Percentiles rank a stretch among this genome's conserved stretches.
Evolutionary conservation across 2,797 vertebrate genomes (phyloP).

Genomic region (Chloroceryle inda): DNA sequence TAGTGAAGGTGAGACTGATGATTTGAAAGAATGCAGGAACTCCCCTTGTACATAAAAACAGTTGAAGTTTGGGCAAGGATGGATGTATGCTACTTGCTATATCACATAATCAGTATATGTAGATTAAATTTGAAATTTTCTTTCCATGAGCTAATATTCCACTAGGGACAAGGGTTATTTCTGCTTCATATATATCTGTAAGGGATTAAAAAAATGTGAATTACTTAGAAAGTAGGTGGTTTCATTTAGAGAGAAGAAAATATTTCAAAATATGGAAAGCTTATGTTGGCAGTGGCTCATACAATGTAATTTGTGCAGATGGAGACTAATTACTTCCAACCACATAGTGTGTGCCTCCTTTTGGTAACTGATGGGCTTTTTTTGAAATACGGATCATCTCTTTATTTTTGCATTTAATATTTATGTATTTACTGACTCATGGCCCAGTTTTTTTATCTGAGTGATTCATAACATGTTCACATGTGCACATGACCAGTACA

Average conservation of each 20-base stretch:
- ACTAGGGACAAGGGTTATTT: constrained; percentile 17
- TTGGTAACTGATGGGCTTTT: constrained; percentile 36
- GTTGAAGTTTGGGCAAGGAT: background rate
- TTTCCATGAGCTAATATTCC: constrained; percentile 65
- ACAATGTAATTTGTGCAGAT: constrained; percentile 53
- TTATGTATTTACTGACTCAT: constrained; percentile 48
- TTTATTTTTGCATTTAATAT: constrained; percentile 58
- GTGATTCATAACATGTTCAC: background rate
- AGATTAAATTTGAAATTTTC: constrained; percentile 20
- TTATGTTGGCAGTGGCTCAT: constrained; percentile 65
- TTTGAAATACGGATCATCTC: constrained; percentile 17
- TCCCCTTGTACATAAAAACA: background rate
- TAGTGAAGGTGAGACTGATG: background rate
- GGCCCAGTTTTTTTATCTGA: constrained; percentile 27
- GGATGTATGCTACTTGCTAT: background rate
- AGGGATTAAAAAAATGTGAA: constrained; percentile 51
- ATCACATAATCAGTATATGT: constrained; percentile 2
- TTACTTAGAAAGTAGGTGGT: constrained; percentile 68
- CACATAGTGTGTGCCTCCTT: constrained; percentile 35
- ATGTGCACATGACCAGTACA: background rate
- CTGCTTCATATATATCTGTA: constrained; percentile 42
- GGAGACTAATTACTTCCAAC: constrained; percentile 55
- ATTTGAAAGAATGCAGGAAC: background rate
- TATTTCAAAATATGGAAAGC: constrained; percentile 70
- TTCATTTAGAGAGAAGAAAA: constrained; percentile 66